Percentiles rank a stretch among this genome's conserved stretches.
Conservation (phyloP, 1,140 invertebrate genomes). For the Drosophila paulistorum region DNA sequence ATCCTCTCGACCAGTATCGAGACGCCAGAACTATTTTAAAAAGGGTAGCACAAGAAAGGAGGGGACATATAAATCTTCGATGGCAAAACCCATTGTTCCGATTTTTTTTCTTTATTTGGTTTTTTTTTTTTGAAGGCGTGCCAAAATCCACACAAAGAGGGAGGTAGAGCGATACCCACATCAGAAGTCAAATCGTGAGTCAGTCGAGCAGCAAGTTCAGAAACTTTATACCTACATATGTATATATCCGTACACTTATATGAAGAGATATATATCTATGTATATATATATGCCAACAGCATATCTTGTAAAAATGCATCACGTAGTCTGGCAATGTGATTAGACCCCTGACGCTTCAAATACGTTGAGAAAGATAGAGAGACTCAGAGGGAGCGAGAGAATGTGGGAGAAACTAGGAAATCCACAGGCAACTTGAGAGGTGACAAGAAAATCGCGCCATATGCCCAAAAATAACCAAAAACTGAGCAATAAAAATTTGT, state of each 20-base stretch:
- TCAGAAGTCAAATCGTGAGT: slow-evolving; percentile 72
- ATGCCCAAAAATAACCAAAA: slow-evolving; percentile 44
- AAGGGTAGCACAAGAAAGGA: neutral
- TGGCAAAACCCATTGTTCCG: neutral
- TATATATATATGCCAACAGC: slow-evolving; percentile 28
- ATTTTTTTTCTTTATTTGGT: no score
- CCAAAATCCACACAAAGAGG: slow-evolving; percentile 25
- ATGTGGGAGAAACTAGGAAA: neutral
- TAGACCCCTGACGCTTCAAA: slow-evolving; percentile 63
- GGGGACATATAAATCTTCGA: slow-evolving; percentile 1
- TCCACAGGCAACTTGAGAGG: slow-evolving; percentile 23
- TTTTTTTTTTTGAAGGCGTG: slow-evolving; percentile 31
- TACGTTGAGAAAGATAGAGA: neutral
- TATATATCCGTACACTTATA: neutral
- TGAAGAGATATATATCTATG: slow-evolving; percentile 15
- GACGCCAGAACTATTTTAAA: neutral
- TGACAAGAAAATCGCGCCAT: slow-evolving; percentile 56
- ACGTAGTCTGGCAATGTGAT: slow-evolving; percentile 74
- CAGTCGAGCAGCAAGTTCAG: slow-evolving; percentile 49
- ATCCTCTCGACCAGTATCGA: neutral
- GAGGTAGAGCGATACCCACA: slow-evolving; percentile 44
- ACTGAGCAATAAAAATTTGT: slow-evolving; percentile 77
- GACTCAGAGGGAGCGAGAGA: neutral
- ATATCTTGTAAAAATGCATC: slow-evolving; percentile 70
- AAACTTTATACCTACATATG: slow-evolving; percentile 45